Conservation (phyloP, 2,797 vertebrate species). For the Hemibagrus guttatus region DNA sequence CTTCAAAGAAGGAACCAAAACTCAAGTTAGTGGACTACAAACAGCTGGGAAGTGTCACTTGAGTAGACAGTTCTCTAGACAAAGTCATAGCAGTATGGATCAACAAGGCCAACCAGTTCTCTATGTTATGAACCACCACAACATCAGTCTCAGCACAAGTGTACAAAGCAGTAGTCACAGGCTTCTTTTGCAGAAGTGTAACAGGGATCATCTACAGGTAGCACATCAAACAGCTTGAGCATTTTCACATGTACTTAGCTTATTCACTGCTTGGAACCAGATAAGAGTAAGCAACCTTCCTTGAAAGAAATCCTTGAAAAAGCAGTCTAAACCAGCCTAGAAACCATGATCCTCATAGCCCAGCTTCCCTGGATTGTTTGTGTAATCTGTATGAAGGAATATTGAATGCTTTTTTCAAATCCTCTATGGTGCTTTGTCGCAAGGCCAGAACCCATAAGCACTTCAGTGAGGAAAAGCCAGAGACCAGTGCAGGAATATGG, state of each 20-base stretch:
- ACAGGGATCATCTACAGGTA: not conserved
- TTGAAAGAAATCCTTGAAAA: not conserved
- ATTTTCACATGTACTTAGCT: not conserved
- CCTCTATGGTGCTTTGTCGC: not conserved
- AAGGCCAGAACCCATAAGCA: not conserved
- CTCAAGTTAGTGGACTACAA: too few species aligned
- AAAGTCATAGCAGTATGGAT: not conserved
- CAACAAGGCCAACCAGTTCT: not conserved
- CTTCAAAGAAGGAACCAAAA: not conserved
- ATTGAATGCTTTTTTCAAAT: not conserved
- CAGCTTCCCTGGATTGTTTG: not conserved
- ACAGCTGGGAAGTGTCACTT: too few species aligned
- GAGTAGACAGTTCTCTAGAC: too few species aligned
- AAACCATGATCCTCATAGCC: not conserved
- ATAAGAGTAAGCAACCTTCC: not conserved
- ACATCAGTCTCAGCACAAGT: not conserved
- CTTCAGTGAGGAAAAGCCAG: too few species aligned
- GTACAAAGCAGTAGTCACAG: not conserved
- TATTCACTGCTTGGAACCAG: not conserved
- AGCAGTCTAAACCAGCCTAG: not conserved
- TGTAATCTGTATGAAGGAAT: not conserved
- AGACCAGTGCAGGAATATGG: not conserved
- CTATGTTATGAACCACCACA: not conserved
- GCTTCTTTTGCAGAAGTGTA: not conserved
- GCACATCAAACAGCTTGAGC: not conserved